Base-by-base conservation (phyloP, 37 sponge, comb jelly and placozoan genomes). In the Ephydatia muelleri region DNA sequence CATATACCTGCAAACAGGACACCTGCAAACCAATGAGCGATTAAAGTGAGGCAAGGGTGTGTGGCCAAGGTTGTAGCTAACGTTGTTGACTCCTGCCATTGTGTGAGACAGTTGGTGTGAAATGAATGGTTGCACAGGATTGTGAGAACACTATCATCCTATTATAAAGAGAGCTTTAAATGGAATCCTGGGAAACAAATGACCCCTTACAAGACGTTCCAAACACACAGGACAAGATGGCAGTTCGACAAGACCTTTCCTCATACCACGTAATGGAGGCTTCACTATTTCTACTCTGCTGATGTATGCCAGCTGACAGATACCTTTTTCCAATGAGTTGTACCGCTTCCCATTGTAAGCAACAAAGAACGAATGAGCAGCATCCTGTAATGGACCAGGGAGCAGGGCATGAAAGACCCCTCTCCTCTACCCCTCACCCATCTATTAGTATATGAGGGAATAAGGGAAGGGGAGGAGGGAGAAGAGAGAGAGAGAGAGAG, bases 81-180 rank as follows among this genome's bases (percentile, higher is more conserved):
- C 91, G 91, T 96, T 57, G 57, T 57, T 21, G 94, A 91, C 78
- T 96, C 97, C 66, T 89, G 82, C 97, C 99, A 98, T 32, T 79
- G 80, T 47, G 91, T 88, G 38, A 98, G 87, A 39, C 99, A 98
- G 38, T 92, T 71, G 28, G 88, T 86, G 67, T 98, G 99, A 70
- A 98, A 98, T 40, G 97, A 91, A 69, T 98, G 99, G 64, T 98
- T 98, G 70, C 99, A 98, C 36, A 98, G 84, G 22, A 95, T 87
- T 5, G 99, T 98, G 72, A 98, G 84, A 5, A 94, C 86, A 21
- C 95, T 89, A 30, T 98, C 99, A 87, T 98, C 99, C 93, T 91
- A 75, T 23, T 28, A 25, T 28, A 16, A 29, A 28, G 80, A 65
- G 31, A 33, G 81, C 23, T 68, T 35, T 9, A 29, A 30, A 27